Evolutionary conservation across 1,140 invertebrate genomes (phyloP).

Genomic region (Tetragnatha versicolor): DNA sequence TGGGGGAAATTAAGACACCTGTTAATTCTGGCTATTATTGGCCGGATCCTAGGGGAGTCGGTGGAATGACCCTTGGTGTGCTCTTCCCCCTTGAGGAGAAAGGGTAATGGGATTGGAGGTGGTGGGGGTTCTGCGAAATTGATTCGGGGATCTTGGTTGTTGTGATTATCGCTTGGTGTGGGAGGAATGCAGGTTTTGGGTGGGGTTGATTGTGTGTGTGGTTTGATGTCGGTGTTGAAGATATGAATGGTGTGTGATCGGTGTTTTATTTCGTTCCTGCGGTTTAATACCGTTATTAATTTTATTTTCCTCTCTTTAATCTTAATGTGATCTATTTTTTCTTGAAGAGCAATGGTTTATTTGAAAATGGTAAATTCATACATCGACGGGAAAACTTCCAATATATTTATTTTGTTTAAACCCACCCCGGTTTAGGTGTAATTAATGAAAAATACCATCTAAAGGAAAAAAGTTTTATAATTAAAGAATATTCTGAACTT

Average conservation of each 20-base stretch:
- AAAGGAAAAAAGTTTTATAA: too few relatives aligned
- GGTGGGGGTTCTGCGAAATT: constrained; percentile 28
- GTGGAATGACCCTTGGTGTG: constrained; percentile 38
- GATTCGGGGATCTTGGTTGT: constrained; percentile 31
- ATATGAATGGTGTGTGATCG: neutral
- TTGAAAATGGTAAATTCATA: too few relatives aligned
- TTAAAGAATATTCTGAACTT: too few relatives aligned
- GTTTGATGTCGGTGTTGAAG: too few relatives aligned
- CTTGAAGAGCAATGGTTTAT: too few relatives aligned
- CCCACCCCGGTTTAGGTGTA: too few relatives aligned
- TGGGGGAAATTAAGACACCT: constrained; percentile 55
- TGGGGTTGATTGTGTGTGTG: neutral
- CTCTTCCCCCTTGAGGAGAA: neutral
- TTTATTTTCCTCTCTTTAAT: too few relatives aligned
- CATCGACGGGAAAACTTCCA: too few relatives aligned
- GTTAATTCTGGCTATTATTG: constrained; percentile 55
- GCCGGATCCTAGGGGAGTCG: constrained; percentile 2
- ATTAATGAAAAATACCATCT: too few relatives aligned
- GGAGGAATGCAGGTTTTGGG: neutral
- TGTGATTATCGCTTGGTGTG: neutral
- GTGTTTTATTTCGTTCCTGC: neutral
- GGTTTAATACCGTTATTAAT: too few relatives aligned
- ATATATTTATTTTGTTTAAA: too few relatives aligned
- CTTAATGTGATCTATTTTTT: too few relatives aligned
- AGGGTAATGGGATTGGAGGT: constrained; percentile 49